Conservation (phyloP, 2,113 vertebrate genomes). For the Rhegmatorhina hoffmannsi region DNA sequence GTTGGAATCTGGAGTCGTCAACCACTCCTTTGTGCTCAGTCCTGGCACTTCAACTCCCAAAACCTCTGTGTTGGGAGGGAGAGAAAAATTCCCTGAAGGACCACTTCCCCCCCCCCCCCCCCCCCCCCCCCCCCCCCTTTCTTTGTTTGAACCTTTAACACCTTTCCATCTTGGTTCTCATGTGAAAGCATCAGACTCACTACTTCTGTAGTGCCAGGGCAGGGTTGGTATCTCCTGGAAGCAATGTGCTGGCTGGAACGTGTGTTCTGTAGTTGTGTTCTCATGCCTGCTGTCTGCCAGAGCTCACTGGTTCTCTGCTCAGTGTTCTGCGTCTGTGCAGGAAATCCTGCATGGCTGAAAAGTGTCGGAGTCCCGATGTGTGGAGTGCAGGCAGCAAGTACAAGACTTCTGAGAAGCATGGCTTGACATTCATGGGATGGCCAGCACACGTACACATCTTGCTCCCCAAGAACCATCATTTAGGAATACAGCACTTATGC, state of each 20-base stretch:
- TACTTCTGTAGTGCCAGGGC: background rate
- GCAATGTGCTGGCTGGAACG: fast-evolving
- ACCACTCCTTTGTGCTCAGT: too few relatives aligned
- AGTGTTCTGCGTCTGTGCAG: fast-evolving
- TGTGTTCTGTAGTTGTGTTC: background rate
- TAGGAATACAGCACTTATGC: fast-evolving
- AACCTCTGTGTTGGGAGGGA: too few relatives aligned
- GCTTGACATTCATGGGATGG: fast-evolving
- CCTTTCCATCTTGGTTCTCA: fast-evolving
- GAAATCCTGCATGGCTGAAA: fast-evolving
- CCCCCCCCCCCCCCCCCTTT: too few relatives aligned
- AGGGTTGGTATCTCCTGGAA: background rate
- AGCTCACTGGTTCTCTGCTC: background rate
- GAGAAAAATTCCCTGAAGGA: too few relatives aligned
- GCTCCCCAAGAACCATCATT: fast-evolving
- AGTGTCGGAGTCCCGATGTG: background rate
- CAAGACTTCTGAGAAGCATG: background rate
- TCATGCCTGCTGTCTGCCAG: fast-evolving
- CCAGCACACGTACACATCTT: fast-evolving
- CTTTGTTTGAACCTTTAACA: too few relatives aligned
- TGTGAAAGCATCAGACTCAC: background rate
- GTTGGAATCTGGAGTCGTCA: too few relatives aligned
- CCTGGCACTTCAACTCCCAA: too few relatives aligned
- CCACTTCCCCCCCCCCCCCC: too few relatives aligned
- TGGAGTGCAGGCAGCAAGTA: background rate